Base-by-base conservation (phyloP, 2,888 invertebrate species). In the Himalopsyche japonica region DNA sequence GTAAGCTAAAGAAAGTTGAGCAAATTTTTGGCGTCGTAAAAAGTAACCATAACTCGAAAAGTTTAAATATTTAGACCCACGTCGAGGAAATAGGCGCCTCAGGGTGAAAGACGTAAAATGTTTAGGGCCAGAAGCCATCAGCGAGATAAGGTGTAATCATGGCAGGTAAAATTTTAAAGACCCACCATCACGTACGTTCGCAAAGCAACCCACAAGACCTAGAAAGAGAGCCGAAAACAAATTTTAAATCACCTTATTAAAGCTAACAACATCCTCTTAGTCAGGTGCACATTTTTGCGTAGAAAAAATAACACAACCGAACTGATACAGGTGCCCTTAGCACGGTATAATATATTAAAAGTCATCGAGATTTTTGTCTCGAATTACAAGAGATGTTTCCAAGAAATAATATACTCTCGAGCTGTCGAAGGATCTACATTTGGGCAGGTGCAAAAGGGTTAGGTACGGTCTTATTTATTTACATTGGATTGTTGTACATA, bases 261-360 rank as follows among this genome's bases (percentile, higher is more conserved):
- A 84, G 82, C 80, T 86, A 84, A 86, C 85, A 86, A 86, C 84
- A 84, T 86, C 86, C 86, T 84, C 32, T 82, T 82, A 34, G 86
- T 86, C 86, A 86, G 86, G 86, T 86, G 86, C 84, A 82, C 84
- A 86, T 86, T 86, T 85, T 86, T 86, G 82, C 82, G 76, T 34
- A 48, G 57, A 78, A 78, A 84, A 86, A 84, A 79, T 20, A 64
- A 78, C 20, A 34, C 43, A 43, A 43, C 12, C 43, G 43, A 15
- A 43, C 43, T 34, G 79, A 80, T 84, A 86, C 84, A 86, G 84
- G 86, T 84, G 57, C 57, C 57, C 57, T 57, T 57, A 20, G 20
- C 57, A 8, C 2, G 24, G 57, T n/a, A 57, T 57, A 10, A 20
- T 57, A 43, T 43, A 15, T 15, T 12, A 15, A 57, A 57, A 57